Evolutionary conservation across 2,797 vertebrate genomes (phyloP), one percentile per base, ranked within the genome.

Genomic region (Erethizon dorsatum): DNA sequence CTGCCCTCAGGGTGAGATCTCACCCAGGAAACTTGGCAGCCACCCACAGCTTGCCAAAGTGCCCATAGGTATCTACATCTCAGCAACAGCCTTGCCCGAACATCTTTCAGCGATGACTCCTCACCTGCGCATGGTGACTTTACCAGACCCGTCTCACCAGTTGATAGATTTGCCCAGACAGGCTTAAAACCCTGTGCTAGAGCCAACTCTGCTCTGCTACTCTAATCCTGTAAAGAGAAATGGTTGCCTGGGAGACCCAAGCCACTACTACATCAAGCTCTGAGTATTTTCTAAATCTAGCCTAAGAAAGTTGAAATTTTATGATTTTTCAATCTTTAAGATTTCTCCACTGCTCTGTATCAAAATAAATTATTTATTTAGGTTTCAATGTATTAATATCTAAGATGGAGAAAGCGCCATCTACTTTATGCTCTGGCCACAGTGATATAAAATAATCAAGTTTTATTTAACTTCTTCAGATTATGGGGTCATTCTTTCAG

Each of bases 341-440:
- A 63, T 15, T 59, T 77, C 37, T 82, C n/a, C 77, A 52, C 5
- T 61, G 80, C 33, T 82, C 73, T 88, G 3, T 65, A 50, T 90
- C 14, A 90, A n/a, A 77, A 91, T 78, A 91, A 80, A 88, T 75
- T 78, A 52, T 86, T 90, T 83, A 28, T 75, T 94, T 89, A 67
- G 11, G 95, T 82, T 59, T 93, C 41, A 67, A 52, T 63, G 12
- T 63, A 86, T 96, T 93, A 88, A 84, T 45, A 91, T 61, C 10
- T 84, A 80, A 78, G 37, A 61, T 75, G 7, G 24, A 88, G 57
- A 95, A 78, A 88, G 20, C 41, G 1, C 12, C 1, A 59, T 47
- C 79, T 88, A 61, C 24, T 69, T 86, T 50, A 87, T 67, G 15
- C 24, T 85, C n/a, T 95, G 37, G 28, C 24, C 78, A 61, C 13